phyloP scores from a whole-genome alignment of 2,113 vertebrate genomes.

The rabbit (Oryctolagus cuniculus) region DNA sequence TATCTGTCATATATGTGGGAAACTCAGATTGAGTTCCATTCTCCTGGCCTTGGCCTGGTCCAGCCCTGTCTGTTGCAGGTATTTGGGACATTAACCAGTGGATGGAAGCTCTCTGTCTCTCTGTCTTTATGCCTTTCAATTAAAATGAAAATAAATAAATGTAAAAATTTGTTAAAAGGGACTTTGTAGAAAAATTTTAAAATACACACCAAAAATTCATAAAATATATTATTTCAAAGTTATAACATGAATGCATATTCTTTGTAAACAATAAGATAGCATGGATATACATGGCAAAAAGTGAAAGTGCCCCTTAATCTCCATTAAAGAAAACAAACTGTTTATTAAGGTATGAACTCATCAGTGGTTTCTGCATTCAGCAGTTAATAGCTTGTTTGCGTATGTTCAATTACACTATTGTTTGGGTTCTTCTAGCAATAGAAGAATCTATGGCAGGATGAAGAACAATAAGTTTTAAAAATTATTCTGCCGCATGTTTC shows the following conservation, averaged over 20 bases:
- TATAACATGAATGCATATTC: neutral
- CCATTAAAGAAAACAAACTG: neutral
- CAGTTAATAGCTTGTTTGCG: neutral
- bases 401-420: neutral
- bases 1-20: too few species aligned
- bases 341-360: neutral
- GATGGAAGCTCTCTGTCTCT: too few species aligned
- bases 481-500: constrained; percentile 12
- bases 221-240: constrained; percentile 43
- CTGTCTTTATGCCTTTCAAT: too few species aligned
- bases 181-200: neutral
- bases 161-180: neutral
- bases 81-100: too few species aligned
- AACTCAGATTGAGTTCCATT: too few species aligned
- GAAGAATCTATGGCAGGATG: neutral
- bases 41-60: too few species aligned
- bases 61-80: too few species aligned
- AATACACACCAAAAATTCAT: neutral
- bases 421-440: neutral
- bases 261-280: neutral
- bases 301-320: neutral
- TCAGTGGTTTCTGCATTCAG: neutral
- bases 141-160: too few species aligned
- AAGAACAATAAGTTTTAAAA: constrained; percentile 12
- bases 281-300: neutral